phyloP scores from a whole-genome alignment of 2,113 vertebrate genomes.

The Otus sunia region DNA sequence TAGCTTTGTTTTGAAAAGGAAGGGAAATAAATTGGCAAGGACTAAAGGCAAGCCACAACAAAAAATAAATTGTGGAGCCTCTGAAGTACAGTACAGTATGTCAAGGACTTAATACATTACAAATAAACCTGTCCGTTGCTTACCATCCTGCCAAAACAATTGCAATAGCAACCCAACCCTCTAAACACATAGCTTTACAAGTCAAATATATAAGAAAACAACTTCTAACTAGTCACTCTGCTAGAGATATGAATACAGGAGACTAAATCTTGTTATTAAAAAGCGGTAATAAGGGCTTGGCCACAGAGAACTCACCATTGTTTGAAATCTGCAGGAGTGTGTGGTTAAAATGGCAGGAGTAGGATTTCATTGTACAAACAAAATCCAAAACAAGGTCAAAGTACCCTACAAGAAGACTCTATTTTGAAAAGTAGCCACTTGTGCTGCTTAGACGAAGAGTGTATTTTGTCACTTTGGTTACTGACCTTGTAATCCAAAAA shows the following conservation, averaged over 20 bases:
- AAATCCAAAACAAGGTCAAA: conserved; percentile 12
- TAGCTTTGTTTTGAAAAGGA: conserved; percentile 37
- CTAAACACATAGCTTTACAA: neutral
- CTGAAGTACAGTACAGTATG: conserved; percentile 10
- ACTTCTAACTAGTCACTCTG: neutral
- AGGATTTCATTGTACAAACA: neutral
- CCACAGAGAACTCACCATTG: neutral
- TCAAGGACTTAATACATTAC: conserved; percentile 8
- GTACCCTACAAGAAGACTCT: neutral
- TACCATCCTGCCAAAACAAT: neutral
- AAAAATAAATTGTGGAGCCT: neutral
- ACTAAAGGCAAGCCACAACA: neutral
- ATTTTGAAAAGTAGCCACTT: conserved; percentile 12
- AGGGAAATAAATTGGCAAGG: conserved; percentile 26
- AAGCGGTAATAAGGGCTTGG: neutral
- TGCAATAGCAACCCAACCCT: neutral
- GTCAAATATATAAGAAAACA: neutral
- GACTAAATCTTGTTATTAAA: neutral
- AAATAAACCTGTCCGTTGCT: conserved; percentile 10
- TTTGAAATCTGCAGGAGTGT: neutral
- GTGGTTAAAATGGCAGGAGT: neutral
- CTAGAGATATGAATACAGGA: neutral
- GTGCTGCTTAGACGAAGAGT: neutral
- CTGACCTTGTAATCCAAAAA: neutral
- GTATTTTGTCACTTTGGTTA: neutral